phyloP scores from a whole-genome alignment of 2,888 invertebrate genomes.

The Agriopis marginaria region DNA sequence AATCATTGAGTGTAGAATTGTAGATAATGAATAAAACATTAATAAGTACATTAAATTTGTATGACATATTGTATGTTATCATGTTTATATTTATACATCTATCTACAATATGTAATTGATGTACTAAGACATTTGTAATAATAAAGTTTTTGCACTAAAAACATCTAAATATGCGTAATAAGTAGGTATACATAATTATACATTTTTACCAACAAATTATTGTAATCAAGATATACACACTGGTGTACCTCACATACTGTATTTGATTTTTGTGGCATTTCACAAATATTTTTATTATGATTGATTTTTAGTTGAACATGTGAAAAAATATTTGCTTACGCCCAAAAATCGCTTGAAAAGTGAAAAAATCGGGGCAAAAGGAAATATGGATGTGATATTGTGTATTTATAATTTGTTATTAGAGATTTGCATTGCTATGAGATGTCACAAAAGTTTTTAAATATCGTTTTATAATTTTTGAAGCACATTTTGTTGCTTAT shows the following conservation, averaged over 20 bases:
- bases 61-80: conserved; percentile 4
- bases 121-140: neutral
- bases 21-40: neutral
- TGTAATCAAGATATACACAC: neutral
- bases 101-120: neutral
- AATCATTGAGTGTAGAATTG: conserved; percentile 19
- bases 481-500: neutral
- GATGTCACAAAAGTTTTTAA: neutral
- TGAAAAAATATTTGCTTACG: neutral
- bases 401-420: neutral
- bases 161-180: neutral
- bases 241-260: neutral
- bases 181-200: neutral
- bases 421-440: neutral
- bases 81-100: conserved; percentile 6
- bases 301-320: neutral
- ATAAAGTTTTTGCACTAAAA: neutral
- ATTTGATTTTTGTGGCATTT: neutral
- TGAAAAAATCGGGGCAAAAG: neutral
- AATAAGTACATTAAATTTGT: conserved; percentile 1
- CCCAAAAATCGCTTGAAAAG: neutral
- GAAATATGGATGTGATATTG: neutral
- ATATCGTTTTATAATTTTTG: neutral
- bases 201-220: neutral
- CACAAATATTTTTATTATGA: neutral